Base-by-base conservation (phyloP, 2,797 vertebrate genomes). In the Galago senegalensis region DNA sequence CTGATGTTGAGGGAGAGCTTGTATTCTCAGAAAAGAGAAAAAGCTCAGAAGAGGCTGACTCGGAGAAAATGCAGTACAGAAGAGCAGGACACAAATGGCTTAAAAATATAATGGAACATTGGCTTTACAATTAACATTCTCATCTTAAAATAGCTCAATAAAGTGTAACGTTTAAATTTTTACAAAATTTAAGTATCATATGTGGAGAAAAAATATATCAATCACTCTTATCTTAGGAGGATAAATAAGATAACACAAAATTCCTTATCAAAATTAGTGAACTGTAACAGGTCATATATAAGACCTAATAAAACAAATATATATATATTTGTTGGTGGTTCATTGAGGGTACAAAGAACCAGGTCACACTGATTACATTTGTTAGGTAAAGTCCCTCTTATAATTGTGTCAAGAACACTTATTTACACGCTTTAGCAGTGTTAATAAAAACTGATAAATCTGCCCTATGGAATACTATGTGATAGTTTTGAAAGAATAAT, bases 21-120 rank as follows among this genome's bases (percentile, higher is more conserved):
- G 37, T 5, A 67, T 77, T 93, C 53, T 94, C 75, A 81, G 67
- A 89, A 87, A 85, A 89, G 56, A 65, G n/a, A 89, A 83, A 96
- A 96, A 69, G 23, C 34, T 86, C 5, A 81, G 25, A 73, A 95
- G 13, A 70, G 11, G 17, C 18, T 84, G 20, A 5, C 65, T 82
- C 49, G 84, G 60, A 79, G 31, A 58, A 96, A 90, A 72, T 7
- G 21, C 84, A 23, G 60, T 37, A 72, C 1, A 2, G 49, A 80
- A n/a, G 21, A 60, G 25, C 89, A 61, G 4, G 18, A 93, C 58
- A 87, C 18, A 34, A 60, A 91, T 61, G 37, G 53, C 69, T 80
- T 20, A 9, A 60, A 86, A 69, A 67, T 20, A 65, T n/a, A 84
- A 69, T 43, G 29, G 9, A 75, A 70, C 5, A 93, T 85, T 87